A percentile compares a stretch with the other conserved stretches of the same genome.
phyloP scores from a whole-genome alignment of 2,113 vertebrate species.

The Hymenochirus boettgeri region DNA sequence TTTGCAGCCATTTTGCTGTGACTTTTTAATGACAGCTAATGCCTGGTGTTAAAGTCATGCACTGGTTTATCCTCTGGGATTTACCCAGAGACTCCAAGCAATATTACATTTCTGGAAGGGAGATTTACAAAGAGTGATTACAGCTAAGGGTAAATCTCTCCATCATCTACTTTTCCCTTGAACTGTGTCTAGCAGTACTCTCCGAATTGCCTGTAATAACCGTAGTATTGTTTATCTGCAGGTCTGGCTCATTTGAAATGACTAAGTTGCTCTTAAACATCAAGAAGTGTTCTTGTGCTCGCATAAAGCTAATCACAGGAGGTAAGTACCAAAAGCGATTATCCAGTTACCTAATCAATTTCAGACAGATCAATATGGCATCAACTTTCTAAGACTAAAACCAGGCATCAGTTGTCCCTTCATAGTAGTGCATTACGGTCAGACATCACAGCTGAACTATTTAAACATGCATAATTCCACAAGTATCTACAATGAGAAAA shows the following conservation, averaged over 20 bases:
- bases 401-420: constrained; percentile 50
- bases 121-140: too few relatives aligned
- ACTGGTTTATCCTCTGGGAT: too few relatives aligned
- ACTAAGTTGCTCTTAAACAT: constrained; percentile 21
- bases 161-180: too few relatives aligned
- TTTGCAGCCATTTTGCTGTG: too few relatives aligned
- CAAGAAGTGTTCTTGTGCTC: constrained; percentile 6
- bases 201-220: too few relatives aligned
- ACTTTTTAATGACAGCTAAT: too few relatives aligned
- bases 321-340: constrained; percentile 50
- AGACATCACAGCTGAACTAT: constrained; percentile 36
- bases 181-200: too few relatives aligned
- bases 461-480: constrained; percentile 34
- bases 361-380: constrained; percentile 52
- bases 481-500: constrained; percentile 18
- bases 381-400: constrained; percentile 50
- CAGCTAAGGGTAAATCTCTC: too few relatives aligned
- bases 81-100: too few relatives aligned
- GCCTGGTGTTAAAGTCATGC: too few relatives aligned
- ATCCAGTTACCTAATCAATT: constrained; percentile 47
- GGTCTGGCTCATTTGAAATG: constrained; percentile 6
- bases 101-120: too few relatives aligned
- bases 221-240: neutral
- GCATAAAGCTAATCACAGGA: constrained; percentile 10
- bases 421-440: constrained; percentile 49